Percentiles rank a stretch among this genome's conserved stretches.
phyloP scores from a whole-genome alignment of 2,113 vertebrate genomes.

The Theristicus caerulescens region DNA sequence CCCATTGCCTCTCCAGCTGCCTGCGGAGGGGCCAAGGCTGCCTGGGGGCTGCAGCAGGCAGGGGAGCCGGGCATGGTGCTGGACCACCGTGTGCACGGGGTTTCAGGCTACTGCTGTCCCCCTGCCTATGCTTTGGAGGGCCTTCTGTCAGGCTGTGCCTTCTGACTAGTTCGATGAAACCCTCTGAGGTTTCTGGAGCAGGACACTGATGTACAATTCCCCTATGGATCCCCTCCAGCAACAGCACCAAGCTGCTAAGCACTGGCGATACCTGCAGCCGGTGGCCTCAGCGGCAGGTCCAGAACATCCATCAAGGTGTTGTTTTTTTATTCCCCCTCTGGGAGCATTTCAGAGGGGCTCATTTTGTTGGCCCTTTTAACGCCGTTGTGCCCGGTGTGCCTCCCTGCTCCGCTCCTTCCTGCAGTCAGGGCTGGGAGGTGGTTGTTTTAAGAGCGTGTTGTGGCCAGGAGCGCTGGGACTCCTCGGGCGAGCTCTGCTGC shows the following conservation, averaged over 20 bases:
- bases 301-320: background rate
- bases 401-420: background rate
- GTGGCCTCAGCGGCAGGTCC: background rate
- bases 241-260: background rate
- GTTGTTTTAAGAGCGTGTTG: background rate
- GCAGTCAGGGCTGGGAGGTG: background rate
- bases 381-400: accelerated
- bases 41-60: background rate
- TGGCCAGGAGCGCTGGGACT: background rate
- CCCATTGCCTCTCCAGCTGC: background rate
- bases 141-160: background rate
- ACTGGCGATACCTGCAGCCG: accelerated
- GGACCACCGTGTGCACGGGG: accelerated
- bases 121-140: background rate
- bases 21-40: background rate
- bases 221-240: background rate
- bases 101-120: background rate
- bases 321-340: background rate
- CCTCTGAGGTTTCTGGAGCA: background rate
- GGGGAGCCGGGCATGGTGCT: background rate
- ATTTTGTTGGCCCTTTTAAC: background rate
- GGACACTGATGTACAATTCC: background rate
- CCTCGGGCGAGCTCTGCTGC: background rate
- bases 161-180: background rate
- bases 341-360: background rate